Evolutionary conservation across 53 echinoderm and acorn worm genomes (phyloP), one percentile per base, ranked within the genome.

Genomic region (Holothuria scabra): DNA sequence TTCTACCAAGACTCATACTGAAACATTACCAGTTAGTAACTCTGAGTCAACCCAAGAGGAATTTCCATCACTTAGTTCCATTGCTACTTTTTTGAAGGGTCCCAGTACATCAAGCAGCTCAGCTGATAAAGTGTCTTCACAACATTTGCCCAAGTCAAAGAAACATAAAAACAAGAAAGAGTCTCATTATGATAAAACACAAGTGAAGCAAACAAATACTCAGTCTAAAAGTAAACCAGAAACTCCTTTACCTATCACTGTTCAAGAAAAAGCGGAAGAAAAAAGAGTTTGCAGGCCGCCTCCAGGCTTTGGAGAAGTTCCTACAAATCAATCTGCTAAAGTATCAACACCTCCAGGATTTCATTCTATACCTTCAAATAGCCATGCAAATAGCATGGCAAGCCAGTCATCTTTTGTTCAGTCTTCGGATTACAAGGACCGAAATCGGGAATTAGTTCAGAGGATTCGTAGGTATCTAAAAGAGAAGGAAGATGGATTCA

Each of bases 21-120:
- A 86, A 78, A 33, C 86, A 29, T 33, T 65, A 86, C 61, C 46
- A 64, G 30, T 66, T 28, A 56, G 55, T 23, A 70, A 84, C 37
- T 82, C 82, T 31, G 38, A 80, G 46, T 31, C 59, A 22, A 84
- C 79, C 14, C 80, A 64, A 25, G 85, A 93, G 22, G 94, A 97
- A 44, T 94, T 94, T 25, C 94, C 94, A 4, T 94, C 94, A 12
- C 41, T 99, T 56, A 94, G 99, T 59, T 94, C 99, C 4, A 99
- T 99, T 9, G 99, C 99, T 9, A 87, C 83, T 38, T 88, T 94
- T 58, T 86, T 99, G 2, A 92, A 84, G 22, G 88, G 84, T 8
- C 88, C 79, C 31, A 41, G 56, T 14, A 28, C 29, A 7, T 14
- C 28, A 2, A 26, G 56, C n/a, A 78, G 21, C 18, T 22, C 44